Percentiles rank a stretch among this genome's conserved stretches.
These are phyloP conservation scores for Luperina nickerlii DNA, from an alignment of 2,888 invertebrate genomes.

Conservation along the genomic window DNA sequence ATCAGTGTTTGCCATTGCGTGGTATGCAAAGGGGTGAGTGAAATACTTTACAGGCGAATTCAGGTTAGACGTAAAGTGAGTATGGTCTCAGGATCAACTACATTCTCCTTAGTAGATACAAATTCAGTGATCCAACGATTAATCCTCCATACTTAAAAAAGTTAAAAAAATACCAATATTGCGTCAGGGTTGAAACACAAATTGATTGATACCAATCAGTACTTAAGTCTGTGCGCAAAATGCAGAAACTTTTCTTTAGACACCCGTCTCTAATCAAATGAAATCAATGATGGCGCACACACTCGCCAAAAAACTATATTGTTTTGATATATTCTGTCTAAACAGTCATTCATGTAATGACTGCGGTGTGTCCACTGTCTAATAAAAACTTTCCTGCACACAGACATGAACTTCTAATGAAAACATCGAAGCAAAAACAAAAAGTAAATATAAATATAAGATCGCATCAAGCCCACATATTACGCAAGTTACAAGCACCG, in stretches of 20 bases:
- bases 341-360: neutral
- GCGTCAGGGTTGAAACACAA: neutral
- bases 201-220: neutral
- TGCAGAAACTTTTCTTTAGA: neutral
- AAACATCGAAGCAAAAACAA: neutral
- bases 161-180: neutral
- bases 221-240: neutral
- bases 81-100: neutral
- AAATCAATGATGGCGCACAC: neutral
- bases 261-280: neutral
- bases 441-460: neutral
- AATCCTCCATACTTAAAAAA: neutral
- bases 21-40: conserved; percentile 15
- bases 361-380: neutral
- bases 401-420: neutral
- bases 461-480: conserved; percentile 1
- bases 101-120: neutral
- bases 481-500: conserved; percentile 19
- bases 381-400: neutral
- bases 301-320: neutral
- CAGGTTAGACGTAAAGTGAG: neutral
- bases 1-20: neutral
- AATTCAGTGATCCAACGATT: neutral
- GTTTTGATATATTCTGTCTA: neutral
- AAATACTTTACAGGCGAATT: conserved; percentile 19